phyloP scores from a whole-genome alignment of 1,140 invertebrate genomes.

The Calephelis virginiensis region DNA sequence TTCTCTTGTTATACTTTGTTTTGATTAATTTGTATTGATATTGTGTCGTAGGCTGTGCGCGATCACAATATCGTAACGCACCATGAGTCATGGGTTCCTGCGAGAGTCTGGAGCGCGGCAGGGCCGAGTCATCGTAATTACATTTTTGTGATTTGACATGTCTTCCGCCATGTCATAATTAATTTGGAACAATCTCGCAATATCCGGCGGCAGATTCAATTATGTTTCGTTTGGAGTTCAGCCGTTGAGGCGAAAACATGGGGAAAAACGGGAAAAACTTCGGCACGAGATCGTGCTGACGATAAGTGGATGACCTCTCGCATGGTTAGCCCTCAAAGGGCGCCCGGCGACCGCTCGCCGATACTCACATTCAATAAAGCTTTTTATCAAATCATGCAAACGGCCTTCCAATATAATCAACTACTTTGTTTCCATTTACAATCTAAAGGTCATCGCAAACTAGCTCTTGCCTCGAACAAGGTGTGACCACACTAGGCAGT shows the following conservation, averaged over 20 bases:
- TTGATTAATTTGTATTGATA: too few species aligned
- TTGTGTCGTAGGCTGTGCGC: too few species aligned
- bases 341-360: slow-evolving; percentile 46
- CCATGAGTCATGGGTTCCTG: neutral
- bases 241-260: slow-evolving; percentile 60
- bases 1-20: too few species aligned
- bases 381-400: slow-evolving; percentile 27
- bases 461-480: too few species aligned
- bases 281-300: slow-evolving; percentile 63
- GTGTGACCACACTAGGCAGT: too few species aligned
- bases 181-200: slow-evolving; percentile 56
- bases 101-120: neutral
- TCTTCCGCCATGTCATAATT: slow-evolving; percentile 52
- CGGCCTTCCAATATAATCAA: slow-evolving; percentile 22
- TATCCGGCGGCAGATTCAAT: slow-evolving; percentile 65
- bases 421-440: too few species aligned
- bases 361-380: slow-evolving; percentile 44
- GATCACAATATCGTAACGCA: too few species aligned
- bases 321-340: slow-evolving; percentile 72
- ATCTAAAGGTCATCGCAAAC: too few species aligned
- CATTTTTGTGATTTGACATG: slow-evolving; percentile 15
- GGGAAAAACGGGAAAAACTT: slow-evolving; percentile 74
- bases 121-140: slow-evolving; percentile 14
- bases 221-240: slow-evolving; percentile 63
- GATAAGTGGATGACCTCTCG: slow-evolving; percentile 76